These are phyloP conservation scores for Okapia johnstoni DNA, from an alignment of 2,113 vertebrate species.

Conservation along the genomic window DNA sequence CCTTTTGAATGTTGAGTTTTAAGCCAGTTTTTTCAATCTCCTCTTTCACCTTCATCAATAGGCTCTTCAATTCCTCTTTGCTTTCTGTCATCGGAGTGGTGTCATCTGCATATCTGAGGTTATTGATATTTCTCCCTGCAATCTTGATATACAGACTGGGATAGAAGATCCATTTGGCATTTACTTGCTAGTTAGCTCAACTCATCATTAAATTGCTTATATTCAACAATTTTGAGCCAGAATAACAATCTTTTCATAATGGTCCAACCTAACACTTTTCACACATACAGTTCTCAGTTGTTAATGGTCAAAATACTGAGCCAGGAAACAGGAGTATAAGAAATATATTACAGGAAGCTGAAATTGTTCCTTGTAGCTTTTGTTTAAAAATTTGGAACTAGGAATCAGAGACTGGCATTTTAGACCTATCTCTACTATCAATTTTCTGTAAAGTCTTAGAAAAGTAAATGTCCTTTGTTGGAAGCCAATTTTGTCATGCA, in stretches of 20 bases:
- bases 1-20: not conserved
- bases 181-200: not conserved
- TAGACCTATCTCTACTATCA: not conserved
- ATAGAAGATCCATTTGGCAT: not conserved
- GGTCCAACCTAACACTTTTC: not conserved
- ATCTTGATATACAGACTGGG: not conserved
- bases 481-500: not conserved
- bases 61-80: not conserved
- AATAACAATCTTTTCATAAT: not conserved
- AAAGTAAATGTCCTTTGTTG: not conserved
- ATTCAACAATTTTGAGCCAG: not conserved
- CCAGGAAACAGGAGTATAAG: not conserved
- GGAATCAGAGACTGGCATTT: not conserved
- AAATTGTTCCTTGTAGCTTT: not conserved
- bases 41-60: not conserved
- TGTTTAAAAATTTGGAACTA: not conserved
- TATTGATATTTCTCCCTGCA: not conserved
- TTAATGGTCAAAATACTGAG: not conserved
- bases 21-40: not conserved
- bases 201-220: not conserved
- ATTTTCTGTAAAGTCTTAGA: not conserved
- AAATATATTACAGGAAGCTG: not conserved
- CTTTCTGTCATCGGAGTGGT: not conserved
- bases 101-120: not conserved
- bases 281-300: not conserved